Percentiles rank a stretch among this genome's conserved stretches.
phyloP scores from a whole-genome alignment of 2,888 invertebrate genomes.

The Microdon myrmicae region DNA sequence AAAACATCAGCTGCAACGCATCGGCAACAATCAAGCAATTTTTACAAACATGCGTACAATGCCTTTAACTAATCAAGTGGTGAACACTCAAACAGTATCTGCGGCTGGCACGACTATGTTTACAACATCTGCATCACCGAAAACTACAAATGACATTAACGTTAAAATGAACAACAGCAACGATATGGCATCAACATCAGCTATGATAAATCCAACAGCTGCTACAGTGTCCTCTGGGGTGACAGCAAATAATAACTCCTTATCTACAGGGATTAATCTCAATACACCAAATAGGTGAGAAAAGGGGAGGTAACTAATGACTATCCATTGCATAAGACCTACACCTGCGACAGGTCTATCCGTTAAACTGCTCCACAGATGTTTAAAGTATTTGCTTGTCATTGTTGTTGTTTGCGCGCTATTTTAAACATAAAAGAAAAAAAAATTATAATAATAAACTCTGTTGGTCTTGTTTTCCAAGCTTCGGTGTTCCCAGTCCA shows the following conservation, averaged over 20 bases:
- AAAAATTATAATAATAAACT: conserved; percentile 14
- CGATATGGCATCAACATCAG: conserved; percentile 55
- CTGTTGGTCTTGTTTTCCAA: conserved; percentile 32
- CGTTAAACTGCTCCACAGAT: conserved; percentile 47
- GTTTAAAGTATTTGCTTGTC: conserved; percentile 42
- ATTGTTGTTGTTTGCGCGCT: conserved; percentile 49
- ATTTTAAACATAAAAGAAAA: conserved; percentile 25
- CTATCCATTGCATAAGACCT: conserved; percentile 45
- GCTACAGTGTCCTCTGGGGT: too few relatives aligned
- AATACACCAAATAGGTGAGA: conserved; percentile 67
- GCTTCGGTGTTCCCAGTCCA: conserved; percentile 28
- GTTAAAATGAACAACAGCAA: conserved; percentile 43
- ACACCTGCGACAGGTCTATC: conserved; percentile 42
- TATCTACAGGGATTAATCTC: conserved; percentile 53
- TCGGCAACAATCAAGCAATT: conserved; percentile 61
- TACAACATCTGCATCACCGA: conserved; percentile 52
- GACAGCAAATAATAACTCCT: conserved; percentile 33
- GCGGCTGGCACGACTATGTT: conserved; percentile 52
- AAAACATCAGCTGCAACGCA: conserved; percentile 51
- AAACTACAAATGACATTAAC: conserved; percentile 35
- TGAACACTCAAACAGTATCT: conserved; percentile 41
- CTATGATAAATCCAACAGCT: conserved; percentile 53
- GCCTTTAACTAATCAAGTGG: conserved; percentile 56
- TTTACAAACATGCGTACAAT: conserved; percentile 59
- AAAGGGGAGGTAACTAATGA: conserved; percentile 65